Conservation (phyloP, 2,797 vertebrate species). For the Corythornis leucogaster region DNA sequence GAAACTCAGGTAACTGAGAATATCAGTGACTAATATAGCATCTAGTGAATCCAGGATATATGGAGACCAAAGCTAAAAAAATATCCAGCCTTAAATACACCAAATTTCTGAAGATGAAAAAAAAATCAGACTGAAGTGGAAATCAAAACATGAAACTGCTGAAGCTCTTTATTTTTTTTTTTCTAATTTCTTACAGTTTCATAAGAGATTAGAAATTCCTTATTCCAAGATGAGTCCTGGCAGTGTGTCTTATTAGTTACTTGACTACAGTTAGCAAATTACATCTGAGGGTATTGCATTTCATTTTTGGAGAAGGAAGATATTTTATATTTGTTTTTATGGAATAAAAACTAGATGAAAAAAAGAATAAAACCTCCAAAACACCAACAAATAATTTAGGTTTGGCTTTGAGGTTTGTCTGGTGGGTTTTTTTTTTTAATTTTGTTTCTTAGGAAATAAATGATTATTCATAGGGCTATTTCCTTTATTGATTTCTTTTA, state of each 20-base stretch:
- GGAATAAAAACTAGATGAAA: not conserved
- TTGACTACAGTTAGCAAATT: not conserved
- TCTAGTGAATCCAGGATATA: not conserved
- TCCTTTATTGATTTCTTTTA: not conserved
- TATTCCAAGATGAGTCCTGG: not conserved
- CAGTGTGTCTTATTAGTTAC: not conserved
- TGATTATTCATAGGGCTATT: not conserved
- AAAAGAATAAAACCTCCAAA: not conserved
- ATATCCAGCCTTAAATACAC: not conserved
- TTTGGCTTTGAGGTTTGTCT: not conserved
- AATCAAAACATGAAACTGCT: not conserved
- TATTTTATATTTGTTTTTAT: not conserved
- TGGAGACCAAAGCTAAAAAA: not conserved
- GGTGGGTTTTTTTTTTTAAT: fast-evolving
- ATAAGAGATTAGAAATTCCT: not conserved
- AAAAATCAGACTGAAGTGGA: not conserved
- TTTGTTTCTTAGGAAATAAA: not conserved
- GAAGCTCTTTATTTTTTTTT: not conserved
- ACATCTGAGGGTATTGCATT: not conserved
- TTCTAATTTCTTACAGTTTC: not conserved
- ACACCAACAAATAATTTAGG: not conserved
- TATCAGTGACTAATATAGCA: not conserved
- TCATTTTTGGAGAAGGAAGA: not conserved
- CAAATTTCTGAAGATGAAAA: not conserved
- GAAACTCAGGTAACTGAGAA: not conserved